Percentiles rank a stretch among this genome's conserved stretches.
Evolutionary conservation across 2,113 vertebrate genomes (phyloP).

Genomic region (Melanerpes formicivorus): DNA sequence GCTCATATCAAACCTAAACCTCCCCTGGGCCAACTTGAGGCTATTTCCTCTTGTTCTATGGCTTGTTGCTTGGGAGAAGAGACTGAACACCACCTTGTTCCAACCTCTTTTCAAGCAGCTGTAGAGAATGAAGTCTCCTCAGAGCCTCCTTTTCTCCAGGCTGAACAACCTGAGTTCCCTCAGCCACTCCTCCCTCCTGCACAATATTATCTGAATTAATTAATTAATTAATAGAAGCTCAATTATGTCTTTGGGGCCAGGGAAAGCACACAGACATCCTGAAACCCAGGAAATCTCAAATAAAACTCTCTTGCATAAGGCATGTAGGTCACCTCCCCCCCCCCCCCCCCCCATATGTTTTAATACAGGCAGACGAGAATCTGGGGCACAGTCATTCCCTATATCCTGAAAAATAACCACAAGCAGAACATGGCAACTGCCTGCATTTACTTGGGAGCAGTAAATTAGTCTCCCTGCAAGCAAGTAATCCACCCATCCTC

Average conservation of each 20-base stretch:
- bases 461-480: neutral
- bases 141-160: neutral
- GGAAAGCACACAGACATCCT: neutral
- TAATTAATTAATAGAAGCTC: neutral
- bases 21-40: neutral
- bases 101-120: neutral
- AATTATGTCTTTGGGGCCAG: neutral
- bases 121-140: neutral
- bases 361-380: neutral
- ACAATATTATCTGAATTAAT: neutral
- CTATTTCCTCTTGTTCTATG: neutral
- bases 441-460: neutral
- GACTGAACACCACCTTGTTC: neutral
- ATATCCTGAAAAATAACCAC: neutral
- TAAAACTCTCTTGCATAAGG: neutral
- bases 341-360: neutral
- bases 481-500: neutral
- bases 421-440: neutral
- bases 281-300: neutral
- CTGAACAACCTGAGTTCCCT: neutral
- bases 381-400: neutral
- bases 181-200: neutral
- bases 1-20: neutral
- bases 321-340: neutral
- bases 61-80: neutral